phyloP scores from a whole-genome alignment of 2,113 vertebrate species.

The Litocranius walleri region DNA sequence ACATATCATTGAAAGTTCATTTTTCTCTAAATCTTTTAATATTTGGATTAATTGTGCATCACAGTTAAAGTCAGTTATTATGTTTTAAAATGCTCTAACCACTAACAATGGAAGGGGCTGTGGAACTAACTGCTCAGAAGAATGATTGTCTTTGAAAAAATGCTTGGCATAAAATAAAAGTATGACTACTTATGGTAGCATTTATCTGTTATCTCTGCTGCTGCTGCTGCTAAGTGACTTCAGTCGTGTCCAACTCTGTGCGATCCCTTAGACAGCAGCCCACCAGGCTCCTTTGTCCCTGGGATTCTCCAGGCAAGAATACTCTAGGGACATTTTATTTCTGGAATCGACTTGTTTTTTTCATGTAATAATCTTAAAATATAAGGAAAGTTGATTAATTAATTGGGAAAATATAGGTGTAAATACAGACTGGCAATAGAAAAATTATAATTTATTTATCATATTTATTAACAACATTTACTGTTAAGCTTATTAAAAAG shows the following conservation, averaged over 20 bases:
- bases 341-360: background rate
- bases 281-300: too few relatives aligned
- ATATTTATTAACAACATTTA: background rate
- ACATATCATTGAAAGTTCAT: background rate
- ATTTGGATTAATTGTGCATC: background rate
- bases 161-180: background rate
- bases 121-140: background rate
- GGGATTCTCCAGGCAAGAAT: too few relatives aligned
- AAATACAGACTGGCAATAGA: background rate
- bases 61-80: background rate
- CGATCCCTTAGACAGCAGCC: too few relatives aligned
- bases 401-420: background rate
- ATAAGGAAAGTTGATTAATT: background rate
- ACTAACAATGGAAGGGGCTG: background rate
- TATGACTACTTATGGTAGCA: background rate
- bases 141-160: background rate
- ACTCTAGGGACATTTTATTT: background rate
- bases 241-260: too few relatives aligned
- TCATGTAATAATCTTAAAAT: background rate
- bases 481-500: background rate
- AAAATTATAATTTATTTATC: background rate
- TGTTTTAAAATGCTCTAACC: background rate
- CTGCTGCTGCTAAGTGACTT: too few relatives aligned
- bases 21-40: background rate
- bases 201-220: background rate